phyloP scores from a whole-genome alignment of 2,888 invertebrate genomes.

The Tipula vernalis region DNA sequence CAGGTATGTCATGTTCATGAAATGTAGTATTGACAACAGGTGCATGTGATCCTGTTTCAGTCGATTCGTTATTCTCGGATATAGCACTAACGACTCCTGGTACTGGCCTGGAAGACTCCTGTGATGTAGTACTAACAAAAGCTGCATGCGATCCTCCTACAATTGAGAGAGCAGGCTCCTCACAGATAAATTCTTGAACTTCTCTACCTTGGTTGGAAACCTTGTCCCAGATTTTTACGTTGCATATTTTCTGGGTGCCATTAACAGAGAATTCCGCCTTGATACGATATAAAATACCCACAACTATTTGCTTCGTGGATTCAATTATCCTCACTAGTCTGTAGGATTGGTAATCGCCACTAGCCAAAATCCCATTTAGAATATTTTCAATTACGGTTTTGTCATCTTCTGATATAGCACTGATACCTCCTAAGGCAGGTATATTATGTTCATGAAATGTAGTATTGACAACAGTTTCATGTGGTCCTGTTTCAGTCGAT shows the following conservation, averaged over 20 bases:
- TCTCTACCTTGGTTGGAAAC: not conserved
- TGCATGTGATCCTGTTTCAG: not conserved
- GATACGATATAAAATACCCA: conserved; percentile 44
- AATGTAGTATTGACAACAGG: not conserved
- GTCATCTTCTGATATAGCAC: not conserved
- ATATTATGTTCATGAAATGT: not conserved
- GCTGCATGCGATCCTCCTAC: not conserved
- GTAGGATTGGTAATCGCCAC: not conserved
- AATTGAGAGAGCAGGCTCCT: not conserved
- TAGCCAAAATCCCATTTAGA: not conserved
- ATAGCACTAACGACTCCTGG: not conserved
- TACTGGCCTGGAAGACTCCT: not conserved
- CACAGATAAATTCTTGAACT: not conserved
- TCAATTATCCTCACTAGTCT: conserved; percentile 29
- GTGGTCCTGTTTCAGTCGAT: no score
- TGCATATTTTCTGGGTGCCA: conserved; percentile 24
- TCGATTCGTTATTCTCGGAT: not conserved
- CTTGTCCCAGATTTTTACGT: not conserved
- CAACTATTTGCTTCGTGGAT: conserved; percentile 39
- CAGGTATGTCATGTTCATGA: not conserved
- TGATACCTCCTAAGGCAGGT: not conserved
- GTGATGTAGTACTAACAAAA: not conserved
- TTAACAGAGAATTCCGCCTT: conserved; percentile 45
- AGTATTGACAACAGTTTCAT: not conserved
- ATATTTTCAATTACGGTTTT: not conserved